Evolutionary conservation across 2,113 vertebrate genomes (phyloP).

Genomic region (Thunnus thynnus): DNA sequence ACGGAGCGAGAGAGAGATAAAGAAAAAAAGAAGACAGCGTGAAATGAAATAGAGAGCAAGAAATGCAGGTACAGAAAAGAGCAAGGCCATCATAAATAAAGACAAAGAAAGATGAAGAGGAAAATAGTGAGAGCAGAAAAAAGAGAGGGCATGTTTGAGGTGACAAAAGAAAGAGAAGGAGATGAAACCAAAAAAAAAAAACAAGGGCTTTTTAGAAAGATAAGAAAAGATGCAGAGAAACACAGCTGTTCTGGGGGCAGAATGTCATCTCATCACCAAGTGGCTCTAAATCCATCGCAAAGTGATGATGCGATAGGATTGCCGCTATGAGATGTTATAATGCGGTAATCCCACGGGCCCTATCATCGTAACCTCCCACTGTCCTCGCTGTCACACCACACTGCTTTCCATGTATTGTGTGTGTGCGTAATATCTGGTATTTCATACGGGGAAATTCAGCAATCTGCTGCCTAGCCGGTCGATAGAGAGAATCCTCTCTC

Average conservation of each 20-base stretch:
- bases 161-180: slow-evolving; percentile 21
- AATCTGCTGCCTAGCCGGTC: slow-evolving; percentile 41
- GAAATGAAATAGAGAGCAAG: neutral
- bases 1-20: neutral
- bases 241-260: slow-evolving; percentile 7
- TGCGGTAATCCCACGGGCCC: slow-evolving; percentile 55
- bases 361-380: slow-evolving; percentile 53
- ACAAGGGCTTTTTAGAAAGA: neutral
- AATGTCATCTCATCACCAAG: slow-evolving; percentile 49
- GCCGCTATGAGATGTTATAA: slow-evolving; percentile 41
- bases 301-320: slow-evolving; percentile 58
- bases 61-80: slow-evolving; percentile 6
- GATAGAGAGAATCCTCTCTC: slow-evolving; percentile 54
- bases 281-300: slow-evolving; percentile 41
- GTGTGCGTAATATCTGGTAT: slow-evolving; percentile 40
- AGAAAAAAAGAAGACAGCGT: neutral
- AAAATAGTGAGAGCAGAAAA: neutral
- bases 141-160: neutral
- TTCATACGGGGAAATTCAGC: slow-evolving; percentile 45
- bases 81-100: slow-evolving; percentile 27
- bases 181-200: neutral
- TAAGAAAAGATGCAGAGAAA: slow-evolving; percentile 8
- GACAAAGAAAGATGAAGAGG: neutral
- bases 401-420: slow-evolving; percentile 6
- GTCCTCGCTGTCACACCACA: slow-evolving; percentile 47